These are phyloP conservation scores for Drosophila aldrichi DNA, from an alignment of 2,888 invertebrate genomes.

Conservation along the genomic window DNA sequence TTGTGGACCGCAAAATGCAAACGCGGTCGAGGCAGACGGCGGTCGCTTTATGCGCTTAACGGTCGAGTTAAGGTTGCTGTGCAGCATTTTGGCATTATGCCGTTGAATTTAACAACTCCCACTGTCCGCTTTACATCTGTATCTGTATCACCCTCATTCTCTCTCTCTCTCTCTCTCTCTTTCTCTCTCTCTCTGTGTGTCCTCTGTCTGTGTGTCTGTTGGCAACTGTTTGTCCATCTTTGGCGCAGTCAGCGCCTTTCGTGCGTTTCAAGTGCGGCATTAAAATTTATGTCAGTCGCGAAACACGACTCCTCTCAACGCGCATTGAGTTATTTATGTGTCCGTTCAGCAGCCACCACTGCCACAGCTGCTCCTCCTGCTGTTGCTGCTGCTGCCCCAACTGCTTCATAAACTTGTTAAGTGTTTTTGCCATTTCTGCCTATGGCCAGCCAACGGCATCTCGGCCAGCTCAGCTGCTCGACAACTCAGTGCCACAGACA, in stretches of 20 bases:
- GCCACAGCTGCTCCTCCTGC: neutral
- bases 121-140: conserved; percentile 2
- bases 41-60: conserved; percentile 60
- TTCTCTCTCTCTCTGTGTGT: neutral
- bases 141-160: neutral
- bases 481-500: conserved; percentile 23
- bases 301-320: conserved; percentile 56
- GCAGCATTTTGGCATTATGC: conserved; percentile 40
- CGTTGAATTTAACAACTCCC: conserved; percentile 51
- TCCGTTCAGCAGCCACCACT: conserved; percentile 20
- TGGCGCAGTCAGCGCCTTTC: conserved; percentile 60
- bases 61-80: conserved; percentile 54
- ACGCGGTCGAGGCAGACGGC: conserved; percentile 37
- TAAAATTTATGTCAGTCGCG: conserved; percentile 63
- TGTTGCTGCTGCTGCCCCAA: conserved; percentile 2
- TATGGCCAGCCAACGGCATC: conserved; percentile 36
- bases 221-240: conserved; percentile 39
- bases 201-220: neutral
- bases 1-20: conserved; percentile 63
- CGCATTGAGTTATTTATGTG: conserved; percentile 66
- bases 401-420: conserved; percentile 64
- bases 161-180: neutral
- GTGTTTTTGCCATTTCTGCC: conserved; percentile 50
- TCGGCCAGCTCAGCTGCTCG: conserved; percentile 32
- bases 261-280: conserved; percentile 55